A percentile compares a stretch with the other conserved stretches of the same genome.
Conservation (phyloP, 2,888 invertebrate genomes). For the Bimastos eiseni region DNA sequence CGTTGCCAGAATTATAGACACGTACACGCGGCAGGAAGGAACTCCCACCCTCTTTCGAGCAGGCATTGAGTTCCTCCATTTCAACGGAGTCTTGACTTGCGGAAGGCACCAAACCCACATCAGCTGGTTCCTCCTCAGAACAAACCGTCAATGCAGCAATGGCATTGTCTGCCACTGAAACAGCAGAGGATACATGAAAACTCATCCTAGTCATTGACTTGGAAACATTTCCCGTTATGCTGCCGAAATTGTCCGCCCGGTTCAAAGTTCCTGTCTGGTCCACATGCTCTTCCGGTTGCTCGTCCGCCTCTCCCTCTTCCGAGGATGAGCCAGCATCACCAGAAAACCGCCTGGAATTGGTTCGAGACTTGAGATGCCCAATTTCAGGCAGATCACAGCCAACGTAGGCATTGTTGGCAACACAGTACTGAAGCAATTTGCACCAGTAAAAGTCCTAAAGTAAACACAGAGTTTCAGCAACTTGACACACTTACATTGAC, state of each 20-base stretch:
- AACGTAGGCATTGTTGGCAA: conserved; percentile 52
- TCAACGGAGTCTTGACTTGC: neutral
- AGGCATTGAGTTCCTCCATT: neutral
- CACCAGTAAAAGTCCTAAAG: conserved; percentile 56
- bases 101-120: neutral
- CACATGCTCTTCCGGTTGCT: neutral
- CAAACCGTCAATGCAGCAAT: neutral
- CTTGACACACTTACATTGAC: no score
- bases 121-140: neutral
- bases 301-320: neutral
- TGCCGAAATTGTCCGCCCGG: neutral
- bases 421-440: conserved; percentile 52
- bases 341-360: neutral
- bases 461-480: neutral
- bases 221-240: neutral
- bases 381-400: conserved; percentile 56
- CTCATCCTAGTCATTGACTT: neutral
- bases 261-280: neutral
- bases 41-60: neutral
- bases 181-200: neutral
- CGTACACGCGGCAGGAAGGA: neutral
- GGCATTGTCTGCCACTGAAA: neutral
- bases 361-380: neutral
- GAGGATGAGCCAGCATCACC: neutral
- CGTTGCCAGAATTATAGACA: neutral